Percentiles rank a stretch among this genome's conserved stretches.
Conservation (phyloP, 2,113 vertebrate species). For the Nothoprocta perdicaria region DNA sequence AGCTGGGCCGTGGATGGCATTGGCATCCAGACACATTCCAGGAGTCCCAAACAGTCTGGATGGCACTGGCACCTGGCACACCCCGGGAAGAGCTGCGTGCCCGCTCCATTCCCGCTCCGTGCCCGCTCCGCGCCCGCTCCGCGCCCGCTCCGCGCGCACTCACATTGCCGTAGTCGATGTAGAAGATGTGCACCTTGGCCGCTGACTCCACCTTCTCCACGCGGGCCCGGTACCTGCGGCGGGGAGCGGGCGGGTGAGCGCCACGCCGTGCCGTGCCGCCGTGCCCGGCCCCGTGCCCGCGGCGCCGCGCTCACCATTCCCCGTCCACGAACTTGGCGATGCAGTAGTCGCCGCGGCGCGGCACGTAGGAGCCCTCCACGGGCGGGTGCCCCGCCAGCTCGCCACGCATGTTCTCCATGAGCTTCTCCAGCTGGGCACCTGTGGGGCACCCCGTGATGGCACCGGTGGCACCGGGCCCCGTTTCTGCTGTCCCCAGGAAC, state of each 20-base stretch:
- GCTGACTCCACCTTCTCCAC: slow-evolving; percentile 92
- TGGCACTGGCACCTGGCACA: too few species aligned
- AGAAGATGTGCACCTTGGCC: slow-evolving; percentile 92
- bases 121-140: too few species aligned
- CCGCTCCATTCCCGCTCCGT: too few species aligned
- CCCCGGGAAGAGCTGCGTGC: too few species aligned
- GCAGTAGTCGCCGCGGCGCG: slow-evolving; percentile 92
- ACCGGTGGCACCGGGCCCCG: not conserved
- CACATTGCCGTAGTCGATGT: slow-evolving; percentile 97
- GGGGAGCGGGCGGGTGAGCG: fast-evolving
- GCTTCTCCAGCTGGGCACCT: slow-evolving; percentile 93
- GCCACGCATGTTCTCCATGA: slow-evolving; percentile 96
- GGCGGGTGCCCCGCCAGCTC: slow-evolving; percentile 91
- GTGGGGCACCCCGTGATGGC: not conserved
- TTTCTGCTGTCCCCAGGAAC: too few species aligned
- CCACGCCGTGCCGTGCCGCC: not conserved
- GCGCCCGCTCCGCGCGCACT: slow-evolving; percentile 67
- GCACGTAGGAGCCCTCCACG: slow-evolving; percentile 87
- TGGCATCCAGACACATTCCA: too few species aligned
- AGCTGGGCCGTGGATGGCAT: too few species aligned
- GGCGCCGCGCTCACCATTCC: slow-evolving; percentile 85
- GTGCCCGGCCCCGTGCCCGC: not conserved
- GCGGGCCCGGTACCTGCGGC: slow-evolving; percentile 90
- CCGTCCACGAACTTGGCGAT: slow-evolving; percentile 95
- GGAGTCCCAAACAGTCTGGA: too few species aligned